Evolutionary conservation across 1,140 invertebrate species (phyloP).

Genomic region (Zaprionus ornatus): DNA sequence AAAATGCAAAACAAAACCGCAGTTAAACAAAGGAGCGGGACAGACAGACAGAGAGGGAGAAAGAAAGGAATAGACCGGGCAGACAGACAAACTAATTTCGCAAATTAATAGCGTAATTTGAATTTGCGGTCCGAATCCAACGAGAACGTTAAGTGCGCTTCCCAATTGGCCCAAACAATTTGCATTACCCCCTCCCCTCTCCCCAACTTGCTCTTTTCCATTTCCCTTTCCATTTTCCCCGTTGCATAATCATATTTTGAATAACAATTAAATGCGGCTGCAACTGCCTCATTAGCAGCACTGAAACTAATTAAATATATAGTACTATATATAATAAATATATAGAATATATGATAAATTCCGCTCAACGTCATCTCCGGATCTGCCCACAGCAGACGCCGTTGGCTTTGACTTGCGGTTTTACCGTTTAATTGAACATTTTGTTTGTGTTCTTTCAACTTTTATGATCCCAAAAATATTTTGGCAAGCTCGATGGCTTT

Average conservation of each 20-base stretch:
- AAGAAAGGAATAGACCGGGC: neutral
- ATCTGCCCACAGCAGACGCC: constrained; percentile 1
- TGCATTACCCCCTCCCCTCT: neutral
- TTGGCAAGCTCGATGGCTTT: constrained; percentile 26
- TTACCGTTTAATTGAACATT: constrained; percentile 30
- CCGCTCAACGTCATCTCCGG: neutral
- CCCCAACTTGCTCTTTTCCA: neutral
- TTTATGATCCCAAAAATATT: constrained; percentile 37
- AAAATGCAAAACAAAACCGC: constrained; percentile 57
- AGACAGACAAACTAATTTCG: constrained; percentile 61
- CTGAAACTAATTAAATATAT: constrained; percentile 14
- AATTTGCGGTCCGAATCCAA: constrained; percentile 47
- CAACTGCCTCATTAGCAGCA: constrained; percentile 8
- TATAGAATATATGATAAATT: constrained; percentile 20
- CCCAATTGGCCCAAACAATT: constrained; percentile 18
- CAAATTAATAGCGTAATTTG: constrained; percentile 76
- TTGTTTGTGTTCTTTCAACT: constrained; percentile 39
- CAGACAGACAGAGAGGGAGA: constrained; percentile 30
- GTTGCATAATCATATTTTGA: constrained; percentile 22
- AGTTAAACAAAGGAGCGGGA: constrained; percentile 71
- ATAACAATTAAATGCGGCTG: constrained; percentile 18
- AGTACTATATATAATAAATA: constrained; percentile 17
- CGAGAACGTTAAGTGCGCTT: constrained; percentile 37
- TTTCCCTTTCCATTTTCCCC: constrained; percentile 21
- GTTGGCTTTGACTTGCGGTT: constrained; percentile 1